A percentile compares a stretch with the other conserved stretches of the same genome.
Evolutionary conservation across 2,888 invertebrate species (phyloP).

Genomic region (Lithosia quadra): DNA sequence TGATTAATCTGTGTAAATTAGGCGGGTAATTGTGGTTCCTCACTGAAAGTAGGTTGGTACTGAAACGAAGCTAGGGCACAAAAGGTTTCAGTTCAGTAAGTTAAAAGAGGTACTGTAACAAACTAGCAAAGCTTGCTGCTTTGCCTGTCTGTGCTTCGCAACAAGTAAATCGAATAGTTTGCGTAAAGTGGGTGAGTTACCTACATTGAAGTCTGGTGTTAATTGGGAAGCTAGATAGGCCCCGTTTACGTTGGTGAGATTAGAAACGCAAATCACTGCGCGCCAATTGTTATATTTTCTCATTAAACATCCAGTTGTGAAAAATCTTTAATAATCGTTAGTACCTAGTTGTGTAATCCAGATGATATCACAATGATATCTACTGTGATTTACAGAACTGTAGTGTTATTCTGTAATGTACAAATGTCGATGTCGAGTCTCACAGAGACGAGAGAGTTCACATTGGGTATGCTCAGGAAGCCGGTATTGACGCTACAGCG

Average conservation of each 20-base stretch:
- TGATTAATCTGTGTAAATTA: not conserved
- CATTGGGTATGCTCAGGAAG: no score
- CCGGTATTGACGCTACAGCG: no score
- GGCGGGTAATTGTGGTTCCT: not conserved
- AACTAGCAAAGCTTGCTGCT: not conserved
- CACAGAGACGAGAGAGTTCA: no score
- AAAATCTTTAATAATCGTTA: not conserved
- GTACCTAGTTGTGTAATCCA: not conserved
- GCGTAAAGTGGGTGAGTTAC: not conserved
- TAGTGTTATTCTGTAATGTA: no score
- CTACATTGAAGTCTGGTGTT: not conserved
- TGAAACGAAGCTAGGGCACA: no score
- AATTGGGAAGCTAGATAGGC: not conserved
- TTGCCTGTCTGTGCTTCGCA: not conserved
- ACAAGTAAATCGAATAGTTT: not conserved
- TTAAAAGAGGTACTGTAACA: not conserved
- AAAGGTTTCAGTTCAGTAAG: not conserved
- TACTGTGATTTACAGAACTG: no score
- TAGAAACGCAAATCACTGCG: not conserved
- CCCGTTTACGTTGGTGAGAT: slow-evolving; percentile 1
- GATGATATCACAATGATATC: no score
- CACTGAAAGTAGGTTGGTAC: not conserved
- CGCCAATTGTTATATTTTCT: not conserved
- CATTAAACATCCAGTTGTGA: not conserved
- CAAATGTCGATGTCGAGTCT: no score